Evolutionary conservation across 1,140 invertebrate species (phyloP).

Genomic region (Metaphire vulgaris): DNA sequence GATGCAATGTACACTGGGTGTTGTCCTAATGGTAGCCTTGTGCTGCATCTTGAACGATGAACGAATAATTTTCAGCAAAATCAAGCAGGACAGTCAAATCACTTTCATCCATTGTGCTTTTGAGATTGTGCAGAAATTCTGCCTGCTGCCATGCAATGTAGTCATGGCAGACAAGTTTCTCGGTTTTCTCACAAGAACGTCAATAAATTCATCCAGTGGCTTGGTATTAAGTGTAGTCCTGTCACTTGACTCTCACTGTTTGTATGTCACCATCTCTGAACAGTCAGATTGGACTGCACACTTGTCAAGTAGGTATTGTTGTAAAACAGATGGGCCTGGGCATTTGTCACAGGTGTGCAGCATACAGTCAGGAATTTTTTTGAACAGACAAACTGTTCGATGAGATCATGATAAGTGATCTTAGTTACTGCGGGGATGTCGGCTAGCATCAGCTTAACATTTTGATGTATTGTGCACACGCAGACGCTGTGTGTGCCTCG

Average conservation of each 20-base stretch:
- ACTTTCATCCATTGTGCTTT: not conserved
- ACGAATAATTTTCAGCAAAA: no score
- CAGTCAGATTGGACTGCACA: not conserved
- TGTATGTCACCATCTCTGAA: not conserved
- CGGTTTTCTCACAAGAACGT: not conserved
- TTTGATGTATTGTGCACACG: constrained; percentile 11
- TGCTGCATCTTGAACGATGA: no score
- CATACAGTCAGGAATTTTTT: not conserved
- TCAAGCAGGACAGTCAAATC: not conserved
- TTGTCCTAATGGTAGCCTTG: no score
- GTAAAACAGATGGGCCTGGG: not conserved
- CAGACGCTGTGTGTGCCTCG: constrained; percentile 5
- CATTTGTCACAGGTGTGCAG: not conserved
- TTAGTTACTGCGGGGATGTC: not conserved
- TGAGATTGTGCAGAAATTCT: not conserved
- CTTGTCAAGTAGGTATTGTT: not conserved
- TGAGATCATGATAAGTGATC: constrained; percentile 14
- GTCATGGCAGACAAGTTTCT: not conserved
- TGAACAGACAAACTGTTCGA: constrained; percentile 6
- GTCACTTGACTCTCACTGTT: not conserved
- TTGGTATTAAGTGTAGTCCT: not conserved
- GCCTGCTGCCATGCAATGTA: not conserved
- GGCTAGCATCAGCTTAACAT: constrained; percentile 13
- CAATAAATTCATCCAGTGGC: not conserved
- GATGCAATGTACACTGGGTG: no score